Percentiles rank a stretch among this genome's conserved stretches.
Evolutionary conservation across 2,888 invertebrate genomes (phyloP).

Genomic region (Lasioglossum malachurum): DNA sequence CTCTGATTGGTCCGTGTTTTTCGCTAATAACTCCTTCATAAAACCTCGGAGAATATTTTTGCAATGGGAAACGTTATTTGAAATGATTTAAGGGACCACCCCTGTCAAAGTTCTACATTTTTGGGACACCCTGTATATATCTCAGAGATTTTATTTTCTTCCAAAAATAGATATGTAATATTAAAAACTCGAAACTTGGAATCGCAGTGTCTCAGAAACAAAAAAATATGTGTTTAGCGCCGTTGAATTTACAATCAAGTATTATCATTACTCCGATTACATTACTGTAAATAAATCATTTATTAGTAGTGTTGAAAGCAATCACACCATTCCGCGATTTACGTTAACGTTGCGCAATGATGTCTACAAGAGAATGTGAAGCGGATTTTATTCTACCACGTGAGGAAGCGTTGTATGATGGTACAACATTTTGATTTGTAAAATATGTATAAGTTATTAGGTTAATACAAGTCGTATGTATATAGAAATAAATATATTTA

Average conservation of each 20-base stretch:
- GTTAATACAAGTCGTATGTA: not conserved
- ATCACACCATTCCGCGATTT: not conserved
- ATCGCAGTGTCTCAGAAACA: conserved; percentile 3
- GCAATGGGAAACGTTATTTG: too few relatives aligned
- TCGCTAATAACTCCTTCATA: too few relatives aligned
- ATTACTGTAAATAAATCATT: conserved; percentile 10
- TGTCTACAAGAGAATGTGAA: not conserved
- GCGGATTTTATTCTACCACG: not conserved
- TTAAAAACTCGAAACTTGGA: not conserved
- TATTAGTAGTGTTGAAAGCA: not conserved
- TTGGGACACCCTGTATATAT: not conserved
- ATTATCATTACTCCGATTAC: not conserved
- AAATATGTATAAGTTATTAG: conserved; percentile 8
- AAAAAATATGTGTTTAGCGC: not conserved
- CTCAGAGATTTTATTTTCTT: not conserved
- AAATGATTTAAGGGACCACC: too few relatives aligned
- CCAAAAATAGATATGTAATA: not conserved
- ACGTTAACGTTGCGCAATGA: not conserved
- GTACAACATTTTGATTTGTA: not conserved
- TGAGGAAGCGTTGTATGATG: not conserved
- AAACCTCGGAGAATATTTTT: too few relatives aligned
- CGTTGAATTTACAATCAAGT: not conserved
- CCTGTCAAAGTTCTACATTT: too few relatives aligned
- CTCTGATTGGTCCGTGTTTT: too few relatives aligned
- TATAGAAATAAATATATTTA: conserved; percentile 14